Conservation (phyloP, 2,113 vertebrate species). For the Acanthochromis polyacanthus region DNA sequence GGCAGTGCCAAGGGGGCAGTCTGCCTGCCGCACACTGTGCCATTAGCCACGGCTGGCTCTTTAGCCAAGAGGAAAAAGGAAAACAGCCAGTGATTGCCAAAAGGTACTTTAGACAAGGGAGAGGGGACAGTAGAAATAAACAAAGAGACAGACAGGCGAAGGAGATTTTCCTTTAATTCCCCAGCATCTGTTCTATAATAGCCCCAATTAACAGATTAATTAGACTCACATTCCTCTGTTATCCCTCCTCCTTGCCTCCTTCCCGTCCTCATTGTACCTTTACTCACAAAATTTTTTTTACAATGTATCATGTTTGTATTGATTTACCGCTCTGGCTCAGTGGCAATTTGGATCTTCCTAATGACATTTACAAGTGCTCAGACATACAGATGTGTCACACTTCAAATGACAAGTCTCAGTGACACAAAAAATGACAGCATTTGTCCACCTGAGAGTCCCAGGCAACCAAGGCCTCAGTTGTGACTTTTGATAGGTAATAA, state of each 20-base stretch:
- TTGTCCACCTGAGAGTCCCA: constrained; percentile 62
- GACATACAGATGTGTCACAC: constrained; percentile 23
- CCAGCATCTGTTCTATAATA: constrained; percentile 77
- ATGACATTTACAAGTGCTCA: constrained; percentile 15
- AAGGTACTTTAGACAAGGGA: constrained; percentile 68
- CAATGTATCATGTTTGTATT: constrained; percentile 22
- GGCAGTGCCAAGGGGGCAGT: constrained; percentile 79
- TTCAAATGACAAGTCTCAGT: constrained; percentile 24
- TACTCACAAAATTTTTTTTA: constrained; percentile 18
- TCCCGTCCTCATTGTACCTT: constrained; percentile 27
- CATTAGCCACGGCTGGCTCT: constrained; percentile 76
- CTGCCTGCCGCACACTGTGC: constrained; percentile 69
- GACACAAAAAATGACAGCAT: constrained; percentile 36
- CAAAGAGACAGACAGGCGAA: constrained; percentile 62
- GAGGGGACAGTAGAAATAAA: constrained; percentile 61
- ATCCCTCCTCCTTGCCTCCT: constrained; percentile 33
- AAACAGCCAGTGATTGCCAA: constrained; percentile 67
- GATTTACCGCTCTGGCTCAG: constrained; percentile 13
- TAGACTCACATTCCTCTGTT: constrained; percentile 65
- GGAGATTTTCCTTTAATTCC: constrained; percentile 67
- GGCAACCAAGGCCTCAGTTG: constrained; percentile 46
- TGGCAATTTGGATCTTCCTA: constrained; percentile 25
- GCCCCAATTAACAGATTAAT: constrained; percentile 78
- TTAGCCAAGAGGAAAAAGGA: constrained; percentile 77
- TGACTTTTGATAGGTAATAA: constrained; percentile 71